phyloP scores from a whole-genome alignment of 2,888 invertebrate genomes.

The Smittia sp. region DNA sequence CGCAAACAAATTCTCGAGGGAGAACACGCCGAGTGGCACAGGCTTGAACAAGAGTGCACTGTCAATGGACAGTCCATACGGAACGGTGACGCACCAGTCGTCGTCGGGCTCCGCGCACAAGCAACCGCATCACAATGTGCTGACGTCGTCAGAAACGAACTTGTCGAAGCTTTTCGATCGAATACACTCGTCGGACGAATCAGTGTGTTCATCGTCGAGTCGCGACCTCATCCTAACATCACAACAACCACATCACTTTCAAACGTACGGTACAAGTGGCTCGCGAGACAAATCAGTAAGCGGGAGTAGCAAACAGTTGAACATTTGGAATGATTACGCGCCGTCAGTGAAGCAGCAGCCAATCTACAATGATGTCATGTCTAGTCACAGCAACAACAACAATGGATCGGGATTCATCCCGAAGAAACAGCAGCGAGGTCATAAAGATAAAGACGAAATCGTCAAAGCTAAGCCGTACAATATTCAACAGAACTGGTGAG shows the following conservation, averaged over 20 bases:
- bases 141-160: conserved; percentile 39
- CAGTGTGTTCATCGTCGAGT: conserved; percentile 68
- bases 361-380: conserved; percentile 44
- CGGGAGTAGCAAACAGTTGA: conserved; percentile 43
- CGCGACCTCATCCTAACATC: conserved; percentile 51
- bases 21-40: conserved; percentile 14
- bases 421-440: conserved; percentile 45
- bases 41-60: not conserved
- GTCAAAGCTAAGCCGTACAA: conserved; percentile 40
- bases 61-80: conserved; percentile 14
- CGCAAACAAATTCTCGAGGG: conserved; percentile 28
- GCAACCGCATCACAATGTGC: conserved; percentile 16
- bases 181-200: conserved; percentile 68
- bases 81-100: not conserved
- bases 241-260: conserved; percentile 17
- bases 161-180: conserved; percentile 45
- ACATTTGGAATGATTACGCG: conserved; percentile 41
- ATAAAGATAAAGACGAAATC: conserved; percentile 46
- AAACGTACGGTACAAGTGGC: conserved; percentile 18
- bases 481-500: conserved; percentile 39
- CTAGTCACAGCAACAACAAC: conserved; percentile 42
- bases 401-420: conserved; percentile 43
- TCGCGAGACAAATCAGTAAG: conserved; percentile 26
- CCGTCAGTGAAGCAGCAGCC: conserved; percentile 41
- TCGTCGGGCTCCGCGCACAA: not conserved